phyloP scores from a whole-genome alignment of 1,140 invertebrate genomes.

The Brachionus koreanus region DNA sequence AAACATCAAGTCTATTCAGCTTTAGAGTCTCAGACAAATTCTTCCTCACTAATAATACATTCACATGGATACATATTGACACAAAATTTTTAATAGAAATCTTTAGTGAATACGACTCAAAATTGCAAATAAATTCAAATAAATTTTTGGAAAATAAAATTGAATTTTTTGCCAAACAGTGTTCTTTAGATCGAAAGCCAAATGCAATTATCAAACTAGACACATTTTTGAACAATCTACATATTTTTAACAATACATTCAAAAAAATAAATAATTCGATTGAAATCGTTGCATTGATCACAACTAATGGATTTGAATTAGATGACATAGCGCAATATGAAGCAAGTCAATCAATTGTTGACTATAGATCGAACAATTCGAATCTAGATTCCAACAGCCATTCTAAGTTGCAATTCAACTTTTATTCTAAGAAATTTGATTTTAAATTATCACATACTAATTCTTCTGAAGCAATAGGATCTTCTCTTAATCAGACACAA shows the following conservation, averaged over 20 bases:
- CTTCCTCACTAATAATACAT: neutral
- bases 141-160: neutral
- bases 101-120: neutral
- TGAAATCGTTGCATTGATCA: neutral
- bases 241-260: neutral
- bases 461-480: neutral
- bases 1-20: neutral
- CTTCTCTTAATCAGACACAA: neutral
- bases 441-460: neutral
- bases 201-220: neutral
- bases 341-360: neutral
- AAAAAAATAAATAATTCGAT: neutral
- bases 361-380: neutral
- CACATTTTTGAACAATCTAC: neutral
- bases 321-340: neutral
- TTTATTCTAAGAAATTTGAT: neutral
- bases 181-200: neutral
- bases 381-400: neutral
- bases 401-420: neutral
- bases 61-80: neutral
- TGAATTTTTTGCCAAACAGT: neutral
- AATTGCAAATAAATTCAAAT: neutral
- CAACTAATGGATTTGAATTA: neutral
- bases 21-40: neutral
- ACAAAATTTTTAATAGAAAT: neutral